phyloP scores from a whole-genome alignment of 2,888 invertebrate species.

The Zaprionus bogoriensis region DNA sequence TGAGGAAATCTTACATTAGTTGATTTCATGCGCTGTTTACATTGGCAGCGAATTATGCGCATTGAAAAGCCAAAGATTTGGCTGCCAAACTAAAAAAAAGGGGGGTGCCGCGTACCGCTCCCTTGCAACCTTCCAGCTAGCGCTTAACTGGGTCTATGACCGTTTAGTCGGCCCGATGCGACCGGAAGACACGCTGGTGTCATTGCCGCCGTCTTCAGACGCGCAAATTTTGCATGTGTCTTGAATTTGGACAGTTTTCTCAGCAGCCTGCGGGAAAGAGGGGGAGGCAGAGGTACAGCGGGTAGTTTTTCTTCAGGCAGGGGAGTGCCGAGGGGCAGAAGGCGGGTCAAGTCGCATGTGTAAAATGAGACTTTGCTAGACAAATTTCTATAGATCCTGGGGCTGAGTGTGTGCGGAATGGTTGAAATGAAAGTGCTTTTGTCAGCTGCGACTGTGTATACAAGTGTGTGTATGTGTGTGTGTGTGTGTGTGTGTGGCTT shows the following conservation, averaged over 20 bases:
- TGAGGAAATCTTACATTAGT: conserved; percentile 69
- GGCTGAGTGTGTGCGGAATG: not conserved
- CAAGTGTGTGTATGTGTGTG: conserved; percentile 1
- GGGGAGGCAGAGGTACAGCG: not conserved
- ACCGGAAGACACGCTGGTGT: conserved; percentile 7
- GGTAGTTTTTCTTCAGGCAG: not conserved
- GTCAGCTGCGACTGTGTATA: not conserved
- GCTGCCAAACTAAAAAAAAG: conserved; percentile 46
- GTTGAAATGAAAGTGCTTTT: conserved; percentile 16
- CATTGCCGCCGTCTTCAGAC: conserved; percentile 10
- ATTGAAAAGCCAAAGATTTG: conserved; percentile 63
- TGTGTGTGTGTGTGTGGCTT: conserved; percentile 8
- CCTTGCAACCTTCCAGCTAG: too few species aligned
- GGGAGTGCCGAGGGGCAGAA: too few species aligned
- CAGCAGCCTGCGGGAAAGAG: not conserved
- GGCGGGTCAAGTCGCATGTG: conserved; percentile 18
- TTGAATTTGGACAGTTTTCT: conserved; percentile 5
- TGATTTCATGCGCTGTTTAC: conserved; percentile 78
- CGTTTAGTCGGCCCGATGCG: not conserved
- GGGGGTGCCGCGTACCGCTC: not conserved
- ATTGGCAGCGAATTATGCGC: conserved; percentile 77
- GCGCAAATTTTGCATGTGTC: conserved; percentile 12
- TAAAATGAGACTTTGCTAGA: conserved; percentile 41
- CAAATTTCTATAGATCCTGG: conserved; percentile 33
- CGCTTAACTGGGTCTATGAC: conserved; percentile 23